phyloP scores from a whole-genome alignment of 2,113 vertebrate species.

The Perognathus longimembris region DNA sequence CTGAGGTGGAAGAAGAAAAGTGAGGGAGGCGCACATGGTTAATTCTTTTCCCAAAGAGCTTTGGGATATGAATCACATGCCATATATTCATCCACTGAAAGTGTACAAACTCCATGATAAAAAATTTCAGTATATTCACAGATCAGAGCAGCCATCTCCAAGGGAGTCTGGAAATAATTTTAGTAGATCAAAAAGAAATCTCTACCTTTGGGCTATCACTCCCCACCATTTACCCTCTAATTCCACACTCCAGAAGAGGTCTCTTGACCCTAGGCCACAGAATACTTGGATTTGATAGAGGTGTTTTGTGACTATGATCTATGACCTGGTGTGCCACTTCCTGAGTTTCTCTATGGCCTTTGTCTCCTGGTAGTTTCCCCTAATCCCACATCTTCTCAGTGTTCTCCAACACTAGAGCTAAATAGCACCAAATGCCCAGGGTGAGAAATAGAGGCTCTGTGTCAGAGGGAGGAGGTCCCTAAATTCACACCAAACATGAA shows the following conservation, averaged over 20 bases:
- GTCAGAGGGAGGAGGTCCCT: neutral
- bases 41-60: neutral
- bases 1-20: fast-evolving
- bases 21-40: neutral
- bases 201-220: neutral
- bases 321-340: neutral
- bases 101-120: neutral
- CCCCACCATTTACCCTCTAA: neutral
- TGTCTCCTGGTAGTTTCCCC: neutral
- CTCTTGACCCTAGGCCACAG: too few species aligned
- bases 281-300: neutral
- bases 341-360: conserved; percentile 41
- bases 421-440: conserved; percentile 44
- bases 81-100: neutral
- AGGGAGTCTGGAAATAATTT: neutral
- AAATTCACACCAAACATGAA: too few species aligned
- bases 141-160: neutral
- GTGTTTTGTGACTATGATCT: neutral
- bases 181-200: neutral
- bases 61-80: neutral
- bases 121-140: neutral
- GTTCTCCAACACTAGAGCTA: conserved; percentile 65
- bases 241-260: neutral
- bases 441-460: too few species aligned
- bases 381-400: neutral